Evolutionary conservation across 1,140 invertebrate genomes (phyloP).

Genomic region (Macrosteles quadrilineatus): DNA sequence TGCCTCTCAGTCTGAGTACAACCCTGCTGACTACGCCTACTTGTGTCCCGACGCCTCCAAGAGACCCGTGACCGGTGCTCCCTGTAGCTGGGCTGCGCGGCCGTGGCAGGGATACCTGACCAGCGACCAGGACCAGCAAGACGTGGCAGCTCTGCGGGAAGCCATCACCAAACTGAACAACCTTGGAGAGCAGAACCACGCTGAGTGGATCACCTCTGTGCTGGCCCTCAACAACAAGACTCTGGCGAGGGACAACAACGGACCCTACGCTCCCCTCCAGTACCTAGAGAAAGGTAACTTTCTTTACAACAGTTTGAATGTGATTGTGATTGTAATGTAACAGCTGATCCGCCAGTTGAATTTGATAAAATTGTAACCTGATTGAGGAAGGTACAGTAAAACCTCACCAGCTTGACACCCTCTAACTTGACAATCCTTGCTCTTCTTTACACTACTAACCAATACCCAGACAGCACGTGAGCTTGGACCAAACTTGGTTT

Average conservation of each 20-base stretch:
- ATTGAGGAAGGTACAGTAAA: too few species aligned
- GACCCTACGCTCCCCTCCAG: conserved; percentile 60
- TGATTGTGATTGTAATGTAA: too few species aligned
- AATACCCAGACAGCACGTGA: too few species aligned
- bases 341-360: too few species aligned
- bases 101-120: conserved; percentile 67
- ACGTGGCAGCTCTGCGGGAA: conserved; percentile 39
- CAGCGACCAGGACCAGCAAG: background rate
- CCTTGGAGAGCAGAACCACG: conserved; percentile 53
- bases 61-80: conserved; percentile 62
- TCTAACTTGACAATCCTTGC: too few species aligned
- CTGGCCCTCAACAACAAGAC: conserved; percentile 58
- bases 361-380: too few species aligned
- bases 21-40: conserved; percentile 66
- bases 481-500: too few species aligned
- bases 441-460: too few species aligned
- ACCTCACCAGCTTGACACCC: too few species aligned
- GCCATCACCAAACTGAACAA: conserved; percentile 51
- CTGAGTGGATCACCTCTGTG: conserved; percentile 58
- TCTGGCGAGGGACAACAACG: conserved; percentile 59
- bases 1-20: conserved; percentile 44
- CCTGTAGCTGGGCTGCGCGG: conserved; percentile 75
- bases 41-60: conserved; percentile 81
- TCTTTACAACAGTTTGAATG: too few species aligned
- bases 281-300: conserved; percentile 59